Percentiles rank a stretch among this genome's conserved stretches.
phyloP scores from a whole-genome alignment of 2,888 invertebrate genomes.

The Cantharis flavilabris region DNA sequence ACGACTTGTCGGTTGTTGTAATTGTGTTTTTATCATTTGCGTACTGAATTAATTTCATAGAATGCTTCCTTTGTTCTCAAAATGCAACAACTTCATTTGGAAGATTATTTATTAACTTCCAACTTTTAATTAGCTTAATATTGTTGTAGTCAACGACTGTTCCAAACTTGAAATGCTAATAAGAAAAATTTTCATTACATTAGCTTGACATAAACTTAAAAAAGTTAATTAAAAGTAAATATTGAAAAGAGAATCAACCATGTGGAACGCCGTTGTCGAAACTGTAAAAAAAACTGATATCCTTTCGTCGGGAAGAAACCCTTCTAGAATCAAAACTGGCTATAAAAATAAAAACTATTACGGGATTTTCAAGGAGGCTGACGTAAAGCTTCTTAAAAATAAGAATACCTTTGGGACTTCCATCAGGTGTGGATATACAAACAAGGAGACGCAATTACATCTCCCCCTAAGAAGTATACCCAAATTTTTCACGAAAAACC shows the following conservation, averaged over 20 bases:
- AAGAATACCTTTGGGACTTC: not conserved
- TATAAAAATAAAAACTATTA: not conserved
- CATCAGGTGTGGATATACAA: not conserved
- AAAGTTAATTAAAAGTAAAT: not conserved
- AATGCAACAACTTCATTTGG: constrained; percentile 1
- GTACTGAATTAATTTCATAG: not conserved
- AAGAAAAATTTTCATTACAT: not conserved
- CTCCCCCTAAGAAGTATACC: not conserved
- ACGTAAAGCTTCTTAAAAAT: not conserved
- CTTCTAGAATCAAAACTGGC: not conserved
- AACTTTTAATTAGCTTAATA: constrained; percentile 3
- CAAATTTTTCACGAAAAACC: not conserved
- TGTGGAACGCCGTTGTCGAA: not conserved
- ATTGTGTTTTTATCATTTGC: constrained; percentile 10
- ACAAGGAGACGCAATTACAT: not conserved
- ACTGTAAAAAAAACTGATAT: not conserved
- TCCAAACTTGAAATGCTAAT: not conserved
- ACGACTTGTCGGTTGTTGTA: constrained; percentile 8
- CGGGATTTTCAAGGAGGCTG: not conserved
- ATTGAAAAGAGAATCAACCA: not conserved
- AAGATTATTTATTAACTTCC: not conserved
- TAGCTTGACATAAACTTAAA: not conserved
- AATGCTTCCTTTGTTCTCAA: constrained; percentile 1
- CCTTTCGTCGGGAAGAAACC: not conserved
- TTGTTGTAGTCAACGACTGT: not conserved